phyloP scores from a whole-genome alignment of 2,113 vertebrate genomes.

The Noctilio leporinus region DNA sequence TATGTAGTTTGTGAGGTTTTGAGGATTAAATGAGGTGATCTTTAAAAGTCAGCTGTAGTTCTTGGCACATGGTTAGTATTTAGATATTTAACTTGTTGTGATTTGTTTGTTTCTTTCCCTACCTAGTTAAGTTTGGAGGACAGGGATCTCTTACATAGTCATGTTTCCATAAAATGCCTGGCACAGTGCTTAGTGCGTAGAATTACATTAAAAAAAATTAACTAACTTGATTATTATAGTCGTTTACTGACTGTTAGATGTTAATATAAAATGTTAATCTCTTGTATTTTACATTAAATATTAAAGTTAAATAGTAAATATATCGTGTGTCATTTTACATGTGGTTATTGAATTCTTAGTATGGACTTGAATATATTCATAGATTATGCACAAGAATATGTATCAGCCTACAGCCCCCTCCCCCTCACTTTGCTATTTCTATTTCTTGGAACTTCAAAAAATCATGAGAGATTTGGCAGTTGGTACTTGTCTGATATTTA shows the following conservation, averaged over 20 bases:
- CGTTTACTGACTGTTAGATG: neutral
- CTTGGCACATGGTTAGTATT: neutral
- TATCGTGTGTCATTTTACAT: neutral
- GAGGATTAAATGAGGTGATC: neutral
- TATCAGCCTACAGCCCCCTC: neutral
- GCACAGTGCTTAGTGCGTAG: neutral
- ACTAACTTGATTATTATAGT: neutral
- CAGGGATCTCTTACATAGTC: neutral
- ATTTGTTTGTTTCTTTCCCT: neutral
- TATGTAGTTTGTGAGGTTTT: neutral
- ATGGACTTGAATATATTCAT: neutral
- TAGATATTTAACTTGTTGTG: neutral
- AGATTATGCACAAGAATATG: neutral
- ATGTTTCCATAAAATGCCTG: neutral
- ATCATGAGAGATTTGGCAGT: neutral
- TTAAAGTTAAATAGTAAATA: neutral
- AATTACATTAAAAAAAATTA: neutral
- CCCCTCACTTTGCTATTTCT: neutral
- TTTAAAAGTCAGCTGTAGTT: neutral
- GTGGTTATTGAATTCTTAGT: neutral
- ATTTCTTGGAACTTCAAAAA: slow-evolving; percentile 18
- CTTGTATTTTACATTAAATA: neutral
- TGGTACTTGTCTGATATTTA: slow-evolving; percentile 4
- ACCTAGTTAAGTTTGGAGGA: neutral
- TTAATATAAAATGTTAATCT: neutral